phyloP scores from a whole-genome alignment of 2,797 vertebrate species.

The Moxostoma hubbsi region DNA sequence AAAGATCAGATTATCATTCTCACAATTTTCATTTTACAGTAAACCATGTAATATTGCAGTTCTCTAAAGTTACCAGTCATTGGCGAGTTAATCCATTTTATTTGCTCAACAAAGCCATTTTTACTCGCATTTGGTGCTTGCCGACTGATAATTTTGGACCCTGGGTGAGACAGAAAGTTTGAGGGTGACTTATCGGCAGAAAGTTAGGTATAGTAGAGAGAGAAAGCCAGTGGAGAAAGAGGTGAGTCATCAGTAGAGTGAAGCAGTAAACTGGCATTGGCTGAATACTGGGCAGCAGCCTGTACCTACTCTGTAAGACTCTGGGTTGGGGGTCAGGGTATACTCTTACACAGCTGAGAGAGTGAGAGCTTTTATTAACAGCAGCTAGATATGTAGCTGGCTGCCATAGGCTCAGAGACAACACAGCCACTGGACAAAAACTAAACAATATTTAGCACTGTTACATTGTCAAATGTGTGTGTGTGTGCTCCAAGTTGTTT shows the following conservation, averaged over 20 bases:
- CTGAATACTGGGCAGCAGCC: constrained; percentile 70
- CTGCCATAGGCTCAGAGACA: constrained; percentile 48
- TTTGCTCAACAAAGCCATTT: no score
- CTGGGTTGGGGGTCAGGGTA: constrained; percentile 49
- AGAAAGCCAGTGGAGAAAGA: constrained; percentile 71
- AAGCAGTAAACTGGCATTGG: constrained; percentile 60
- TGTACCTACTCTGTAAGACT: constrained; percentile 79
- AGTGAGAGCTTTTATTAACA: constrained; percentile 54
- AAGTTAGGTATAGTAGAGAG: constrained; percentile 70
- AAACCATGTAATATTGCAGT: no score
- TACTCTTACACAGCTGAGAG: constrained; percentile 1
- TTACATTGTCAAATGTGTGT: no score
- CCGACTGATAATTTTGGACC: no score
- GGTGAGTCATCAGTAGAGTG: constrained; percentile 40
- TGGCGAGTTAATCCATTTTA: no score
- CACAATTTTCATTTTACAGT: no score
- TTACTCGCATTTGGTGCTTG: no score
- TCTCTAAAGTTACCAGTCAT: no score
- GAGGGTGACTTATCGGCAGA: constrained; percentile 27
- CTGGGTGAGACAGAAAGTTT: constrained; percentile 63
- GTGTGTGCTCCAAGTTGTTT: no score
- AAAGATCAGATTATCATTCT: no score
- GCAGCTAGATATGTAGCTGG: constrained; percentile 47
- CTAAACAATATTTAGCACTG: no score
- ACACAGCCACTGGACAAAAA: no score